Evolutionary conservation across 2,113 vertebrate species (phyloP).

Genomic region (Eurystomus gularis): DNA sequence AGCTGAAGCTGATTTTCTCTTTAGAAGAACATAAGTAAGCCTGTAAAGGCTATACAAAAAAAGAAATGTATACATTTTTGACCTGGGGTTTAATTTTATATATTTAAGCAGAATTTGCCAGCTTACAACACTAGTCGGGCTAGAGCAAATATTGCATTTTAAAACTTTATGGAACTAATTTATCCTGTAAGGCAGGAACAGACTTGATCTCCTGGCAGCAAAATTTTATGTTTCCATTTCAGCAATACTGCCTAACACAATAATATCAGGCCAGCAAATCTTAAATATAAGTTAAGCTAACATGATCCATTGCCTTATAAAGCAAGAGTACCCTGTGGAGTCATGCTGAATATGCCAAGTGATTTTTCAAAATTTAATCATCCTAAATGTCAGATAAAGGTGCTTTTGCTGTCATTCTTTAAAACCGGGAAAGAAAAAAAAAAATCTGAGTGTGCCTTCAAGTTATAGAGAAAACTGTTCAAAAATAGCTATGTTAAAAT

Average conservation of each 20-base stretch:
- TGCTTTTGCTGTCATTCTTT: slow-evolving; percentile 89
- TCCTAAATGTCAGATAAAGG: slow-evolving; percentile 83
- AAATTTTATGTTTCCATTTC: slow-evolving; percentile 81
- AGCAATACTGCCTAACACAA: slow-evolving; percentile 76
- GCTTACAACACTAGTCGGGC: slow-evolving; percentile 1
- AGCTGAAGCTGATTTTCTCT: not conserved
- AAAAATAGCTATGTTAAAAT: slow-evolving; percentile 73
- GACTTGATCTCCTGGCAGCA: slow-evolving; percentile 75
- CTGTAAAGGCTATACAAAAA: not conserved
- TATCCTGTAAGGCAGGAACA: slow-evolving; percentile 61
- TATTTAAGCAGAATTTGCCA: slow-evolving; percentile 44
- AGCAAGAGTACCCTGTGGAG: slow-evolving; percentile 77
- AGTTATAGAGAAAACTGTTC: slow-evolving; percentile 78
- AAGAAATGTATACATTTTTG: not conserved
- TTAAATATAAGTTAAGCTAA: slow-evolving; percentile 82
- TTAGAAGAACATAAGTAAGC: not conserved
- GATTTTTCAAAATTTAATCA: slow-evolving; percentile 88
- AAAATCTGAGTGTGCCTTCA: slow-evolving; percentile 42
- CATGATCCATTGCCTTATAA: slow-evolving; percentile 82
- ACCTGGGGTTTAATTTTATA: slow-evolving; percentile 55
- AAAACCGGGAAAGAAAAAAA: slow-evolving; percentile 67
- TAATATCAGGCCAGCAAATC: slow-evolving; percentile 76
- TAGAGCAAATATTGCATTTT: slow-evolving; percentile 69
- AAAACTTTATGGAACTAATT: slow-evolving; percentile 76
- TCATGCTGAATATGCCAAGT: slow-evolving; percentile 79